phyloP scores from a whole-genome alignment of 64 coral and sea anemone species.

The Actinia tenebrosa region DNA sequence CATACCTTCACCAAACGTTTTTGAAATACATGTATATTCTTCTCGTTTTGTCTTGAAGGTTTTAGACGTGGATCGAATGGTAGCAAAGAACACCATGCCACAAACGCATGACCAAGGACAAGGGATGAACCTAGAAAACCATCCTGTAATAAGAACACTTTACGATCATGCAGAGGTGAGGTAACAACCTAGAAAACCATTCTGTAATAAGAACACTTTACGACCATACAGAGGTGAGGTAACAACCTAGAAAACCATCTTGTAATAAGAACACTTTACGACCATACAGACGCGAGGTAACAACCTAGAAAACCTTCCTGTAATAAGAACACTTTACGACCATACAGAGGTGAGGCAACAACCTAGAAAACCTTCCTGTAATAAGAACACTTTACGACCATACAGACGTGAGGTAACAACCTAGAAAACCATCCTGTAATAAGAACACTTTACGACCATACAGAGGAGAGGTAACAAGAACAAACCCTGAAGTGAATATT shows the following conservation, averaged over 20 bases:
- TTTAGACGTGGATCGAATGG: conserved; percentile 95
- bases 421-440: conserved; percentile 96
- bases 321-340: conserved; percentile 94
- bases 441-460: conserved; percentile 90
- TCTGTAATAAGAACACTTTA: conserved; percentile 95
- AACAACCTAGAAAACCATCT: background rate
- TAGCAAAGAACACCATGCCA: conserved; percentile 92
- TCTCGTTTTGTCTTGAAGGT: conserved; percentile 28
- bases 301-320: conserved; percentile 88
- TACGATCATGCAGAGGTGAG: conserved; percentile 89
- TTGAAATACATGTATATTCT: too few species aligned
- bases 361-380: too few species aligned
- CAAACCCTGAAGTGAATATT: too few species aligned
- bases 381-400: background rate
- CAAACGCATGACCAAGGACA: conserved; percentile 77
- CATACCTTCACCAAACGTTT: too few species aligned
- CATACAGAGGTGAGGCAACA: conserved; percentile 59
- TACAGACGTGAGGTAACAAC: background rate
- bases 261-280: too few species aligned
- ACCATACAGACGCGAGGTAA: background rate
- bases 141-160: conserved; percentile 92
- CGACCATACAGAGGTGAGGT: conserved; percentile 75
- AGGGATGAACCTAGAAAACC: conserved; percentile 83
- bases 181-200: conserved; percentile 71
- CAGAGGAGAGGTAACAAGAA: conserved; percentile 37